Evolutionary conservation across 1,140 invertebrate species (phyloP).

Genomic region (Berghia stephanieae): DNA sequence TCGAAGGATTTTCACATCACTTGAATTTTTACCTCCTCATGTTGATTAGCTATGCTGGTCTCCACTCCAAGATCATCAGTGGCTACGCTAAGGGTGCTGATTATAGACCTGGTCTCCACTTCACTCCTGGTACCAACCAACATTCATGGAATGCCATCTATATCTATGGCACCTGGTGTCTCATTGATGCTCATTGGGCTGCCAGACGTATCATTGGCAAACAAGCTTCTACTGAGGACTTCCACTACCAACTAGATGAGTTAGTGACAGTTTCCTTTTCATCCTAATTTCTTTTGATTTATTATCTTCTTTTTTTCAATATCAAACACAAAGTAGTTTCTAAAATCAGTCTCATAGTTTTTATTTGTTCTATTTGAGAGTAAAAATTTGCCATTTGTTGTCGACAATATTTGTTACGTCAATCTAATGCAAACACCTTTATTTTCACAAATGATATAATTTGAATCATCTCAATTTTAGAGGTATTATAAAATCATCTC

Average conservation of each 20-base stretch:
- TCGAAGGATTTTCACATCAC: too few relatives aligned
- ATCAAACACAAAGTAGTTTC: too few relatives aligned
- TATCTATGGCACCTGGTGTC: conserved; percentile 65
- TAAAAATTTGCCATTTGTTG: too few relatives aligned
- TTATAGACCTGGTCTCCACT: conserved; percentile 66
- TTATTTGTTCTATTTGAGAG: too few relatives aligned
- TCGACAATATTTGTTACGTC: too few relatives aligned
- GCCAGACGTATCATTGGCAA: conserved; percentile 66
- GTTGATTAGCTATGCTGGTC: conserved; percentile 65
- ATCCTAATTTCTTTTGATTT: neutral
- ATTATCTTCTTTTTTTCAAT: too few relatives aligned
- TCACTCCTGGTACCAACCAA: conserved; percentile 60
- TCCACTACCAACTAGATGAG: conserved; percentile 66
- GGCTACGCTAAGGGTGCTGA: conserved; percentile 68
- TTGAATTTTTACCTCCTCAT: too few relatives aligned
- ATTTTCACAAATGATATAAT: too few relatives aligned
- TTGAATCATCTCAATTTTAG: too few relatives aligned
- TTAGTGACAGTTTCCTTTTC: conserved; percentile 12
- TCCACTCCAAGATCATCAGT: conserved; percentile 66
- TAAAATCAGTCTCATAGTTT: too few relatives aligned
- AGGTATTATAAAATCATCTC: too few relatives aligned
- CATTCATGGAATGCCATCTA: conserved; percentile 68
- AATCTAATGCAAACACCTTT: too few relatives aligned
- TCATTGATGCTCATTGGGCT: conserved; percentile 67
- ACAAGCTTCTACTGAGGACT: conserved; percentile 58